Conservation (phyloP, 2,113 vertebrate species). For the Apodemus speciosus region DNA sequence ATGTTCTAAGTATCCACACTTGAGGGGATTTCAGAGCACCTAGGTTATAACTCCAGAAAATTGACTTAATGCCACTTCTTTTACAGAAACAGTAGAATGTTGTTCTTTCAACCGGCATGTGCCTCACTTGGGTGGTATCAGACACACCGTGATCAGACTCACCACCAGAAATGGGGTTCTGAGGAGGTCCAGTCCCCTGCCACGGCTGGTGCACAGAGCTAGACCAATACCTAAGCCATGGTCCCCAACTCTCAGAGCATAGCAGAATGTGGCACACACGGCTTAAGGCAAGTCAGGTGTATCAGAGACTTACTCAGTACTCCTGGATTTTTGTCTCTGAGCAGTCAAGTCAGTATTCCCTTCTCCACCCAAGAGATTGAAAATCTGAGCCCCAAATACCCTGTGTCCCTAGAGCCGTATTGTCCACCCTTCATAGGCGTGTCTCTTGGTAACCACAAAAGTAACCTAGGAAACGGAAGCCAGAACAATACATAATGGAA, state of each 20-base stretch:
- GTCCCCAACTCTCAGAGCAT: neutral
- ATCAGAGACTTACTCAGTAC: neutral
- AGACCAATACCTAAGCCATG: neutral
- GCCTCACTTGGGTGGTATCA: neutral
- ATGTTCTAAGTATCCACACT: neutral
- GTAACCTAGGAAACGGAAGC: neutral
- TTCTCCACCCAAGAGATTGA: neutral
- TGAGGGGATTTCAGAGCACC: neutral
- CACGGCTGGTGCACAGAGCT: neutral
- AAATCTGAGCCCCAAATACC: neutral
- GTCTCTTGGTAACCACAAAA: neutral
- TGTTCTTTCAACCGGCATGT: neutral
- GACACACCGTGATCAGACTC: neutral
- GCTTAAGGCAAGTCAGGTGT: too few relatives aligned
- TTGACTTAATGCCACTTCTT: too few relatives aligned
- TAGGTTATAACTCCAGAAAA: neutral
- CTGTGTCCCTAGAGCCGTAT: neutral
- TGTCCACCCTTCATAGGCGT: accelerated
- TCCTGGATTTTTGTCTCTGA: neutral
- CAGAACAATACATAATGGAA: neutral
- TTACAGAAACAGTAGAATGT: neutral
- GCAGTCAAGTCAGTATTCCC: neutral
- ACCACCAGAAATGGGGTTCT: neutral
- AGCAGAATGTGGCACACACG: accelerated
- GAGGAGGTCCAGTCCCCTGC: neutral